A percentile compares a stretch with the other conserved stretches of the same genome.
phyloP scores from a whole-genome alignment of 1,140 invertebrate species.

The Campoletis sonorensis region DNA sequence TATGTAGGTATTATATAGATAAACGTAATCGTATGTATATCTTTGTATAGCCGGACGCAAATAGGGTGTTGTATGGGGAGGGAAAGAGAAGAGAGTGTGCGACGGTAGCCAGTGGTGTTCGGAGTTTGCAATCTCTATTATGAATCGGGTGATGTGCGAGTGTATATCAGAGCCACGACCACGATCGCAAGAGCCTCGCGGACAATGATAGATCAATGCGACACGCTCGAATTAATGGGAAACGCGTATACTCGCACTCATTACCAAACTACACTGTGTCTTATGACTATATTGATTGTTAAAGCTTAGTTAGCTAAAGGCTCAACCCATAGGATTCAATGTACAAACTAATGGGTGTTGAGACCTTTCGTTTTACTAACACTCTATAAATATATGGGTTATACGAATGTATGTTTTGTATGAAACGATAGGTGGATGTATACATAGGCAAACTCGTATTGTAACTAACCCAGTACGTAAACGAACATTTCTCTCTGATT shows the following conservation, averaged over 20 bases:
- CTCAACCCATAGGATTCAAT: neutral
- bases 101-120: neutral
- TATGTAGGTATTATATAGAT: too few species aligned
- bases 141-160: conserved; percentile 56
- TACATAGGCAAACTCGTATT: neutral
- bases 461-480: conserved; percentile 41
- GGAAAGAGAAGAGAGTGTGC: neutral
- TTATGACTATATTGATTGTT: neutral
- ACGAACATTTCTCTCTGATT: conserved; percentile 32
- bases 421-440: neutral
- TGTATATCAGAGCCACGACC: conserved; percentile 53
- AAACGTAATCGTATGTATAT: neutral
- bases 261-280: conserved; percentile 1
- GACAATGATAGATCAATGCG: conserved; percentile 65
- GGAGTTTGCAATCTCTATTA: conserved; percentile 58
- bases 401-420: neutral
- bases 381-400: neutral
- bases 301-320: neutral
- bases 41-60: conserved; percentile 32
- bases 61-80: neutral
- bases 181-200: conserved; percentile 22
- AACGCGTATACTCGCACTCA: conserved; percentile 34
- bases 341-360: neutral
- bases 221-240: conserved; percentile 62
- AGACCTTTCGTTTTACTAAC: neutral